phyloP scores from a whole-genome alignment of 2,888 invertebrate species.

The Lordiphosa fenestrarum region DNA sequence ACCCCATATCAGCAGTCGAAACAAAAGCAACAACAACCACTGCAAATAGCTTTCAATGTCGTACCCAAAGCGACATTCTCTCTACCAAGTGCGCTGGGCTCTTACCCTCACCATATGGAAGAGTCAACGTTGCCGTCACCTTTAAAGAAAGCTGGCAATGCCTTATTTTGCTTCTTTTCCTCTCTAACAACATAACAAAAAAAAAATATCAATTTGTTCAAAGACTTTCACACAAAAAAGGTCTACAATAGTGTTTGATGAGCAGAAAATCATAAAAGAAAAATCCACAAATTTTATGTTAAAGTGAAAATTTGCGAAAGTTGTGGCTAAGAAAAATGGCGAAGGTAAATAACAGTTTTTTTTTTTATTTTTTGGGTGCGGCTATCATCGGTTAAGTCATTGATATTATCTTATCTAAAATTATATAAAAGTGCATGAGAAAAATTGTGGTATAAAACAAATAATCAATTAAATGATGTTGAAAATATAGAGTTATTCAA shows the following conservation, averaged over 20 bases:
- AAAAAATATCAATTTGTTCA: constrained; percentile 27
- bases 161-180: constrained; percentile 12
- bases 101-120: constrained; percentile 6
- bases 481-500: too few species aligned
- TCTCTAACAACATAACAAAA: constrained; percentile 11
- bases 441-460: too few species aligned
- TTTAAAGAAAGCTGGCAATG: constrained; percentile 35
- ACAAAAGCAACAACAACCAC: constrained; percentile 5
- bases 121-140: constrained; percentile 2
- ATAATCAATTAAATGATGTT: too few species aligned
- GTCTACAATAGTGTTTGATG: constrained; percentile 34
- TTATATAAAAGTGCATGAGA: too few species aligned
- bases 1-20: constrained; percentile 43
- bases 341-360: constrained; percentile 42
- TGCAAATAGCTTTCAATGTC: constrained; percentile 52
- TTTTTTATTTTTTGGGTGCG: not conserved
- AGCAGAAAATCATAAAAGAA: constrained; percentile 32
- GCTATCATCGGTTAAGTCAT: constrained; percentile 8
- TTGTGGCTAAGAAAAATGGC: constrained; percentile 44
- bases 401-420: not conserved
- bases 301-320: constrained; percentile 40
- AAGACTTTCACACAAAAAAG: constrained; percentile 49
- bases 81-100: not conserved
- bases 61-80: constrained; percentile 20
- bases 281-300: constrained; percentile 17